Evolutionary conservation across 1,140 invertebrate genomes (phyloP).

Genomic region (Musca domestica): DNA sequence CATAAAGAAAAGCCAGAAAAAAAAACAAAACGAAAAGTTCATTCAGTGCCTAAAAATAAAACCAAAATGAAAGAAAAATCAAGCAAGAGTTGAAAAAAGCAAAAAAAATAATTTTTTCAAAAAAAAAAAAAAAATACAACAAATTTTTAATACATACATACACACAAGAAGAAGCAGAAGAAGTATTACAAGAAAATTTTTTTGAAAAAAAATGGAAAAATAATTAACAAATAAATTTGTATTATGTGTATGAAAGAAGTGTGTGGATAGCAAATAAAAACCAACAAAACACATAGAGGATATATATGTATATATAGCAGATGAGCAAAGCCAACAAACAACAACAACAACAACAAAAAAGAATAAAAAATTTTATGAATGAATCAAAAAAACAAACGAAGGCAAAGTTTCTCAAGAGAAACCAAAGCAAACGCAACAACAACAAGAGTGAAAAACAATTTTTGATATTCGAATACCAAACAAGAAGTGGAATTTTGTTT

Average conservation of each 20-base stretch:
- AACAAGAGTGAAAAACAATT: neutral
- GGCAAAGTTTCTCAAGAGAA: neutral
- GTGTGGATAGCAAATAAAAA: too few relatives aligned
- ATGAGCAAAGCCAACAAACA: conserved; percentile 30
- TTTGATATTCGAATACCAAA: too few relatives aligned
- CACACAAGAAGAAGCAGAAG: conserved; percentile 3
- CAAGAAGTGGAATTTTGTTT: too few relatives aligned
- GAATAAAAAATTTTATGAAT: neutral
- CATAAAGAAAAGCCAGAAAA: conserved; percentile 26
- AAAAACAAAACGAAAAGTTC: conserved; percentile 24
- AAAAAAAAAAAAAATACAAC: conserved; percentile 2
- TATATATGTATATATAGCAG: conserved; percentile 25
- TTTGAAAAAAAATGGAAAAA: conserved; percentile 1
- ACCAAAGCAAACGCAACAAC: neutral
- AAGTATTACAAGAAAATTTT: neutral
- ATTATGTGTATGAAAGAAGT: neutral
- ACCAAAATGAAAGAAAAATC: neutral
- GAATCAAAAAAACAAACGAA: neutral
- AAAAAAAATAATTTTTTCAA: conserved; percentile 15
- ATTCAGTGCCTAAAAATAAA: conserved; percentile 14
- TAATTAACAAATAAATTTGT: conserved; percentile 1
- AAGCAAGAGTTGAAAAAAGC: conserved; percentile 13
- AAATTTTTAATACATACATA: neutral
- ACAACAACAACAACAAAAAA: conserved; percentile 23
- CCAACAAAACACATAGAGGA: conserved; percentile 28